Conservation (phyloP, 2,113 vertebrate genomes). For the Cryptomyrus ogoouensis region DNA sequence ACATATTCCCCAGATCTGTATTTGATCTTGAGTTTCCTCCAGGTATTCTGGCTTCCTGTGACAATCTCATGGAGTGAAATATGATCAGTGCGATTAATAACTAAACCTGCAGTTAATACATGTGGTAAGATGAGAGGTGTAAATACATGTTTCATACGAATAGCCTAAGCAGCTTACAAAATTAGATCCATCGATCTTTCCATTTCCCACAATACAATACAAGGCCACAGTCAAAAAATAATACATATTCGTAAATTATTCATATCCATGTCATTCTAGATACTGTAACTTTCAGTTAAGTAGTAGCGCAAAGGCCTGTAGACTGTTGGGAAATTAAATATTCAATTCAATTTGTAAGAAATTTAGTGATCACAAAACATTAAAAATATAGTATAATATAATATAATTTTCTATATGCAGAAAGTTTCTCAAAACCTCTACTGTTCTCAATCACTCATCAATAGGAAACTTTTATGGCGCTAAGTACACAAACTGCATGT, state of each 20-base stretch:
- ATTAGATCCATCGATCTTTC: not conserved
- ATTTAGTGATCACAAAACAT: not conserved
- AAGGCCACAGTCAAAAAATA: not conserved
- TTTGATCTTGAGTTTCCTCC: not conserved
- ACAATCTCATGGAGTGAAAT: not conserved
- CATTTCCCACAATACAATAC: not conserved
- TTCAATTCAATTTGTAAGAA: not conserved
- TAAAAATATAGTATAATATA: not conserved
- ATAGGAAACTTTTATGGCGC: not conserved
- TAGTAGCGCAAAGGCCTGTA: not conserved
- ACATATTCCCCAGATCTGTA: not conserved
- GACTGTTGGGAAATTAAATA: not conserved
- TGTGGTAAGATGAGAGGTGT: not conserved
- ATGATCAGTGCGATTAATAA: not conserved
- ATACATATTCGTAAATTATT: not conserved
- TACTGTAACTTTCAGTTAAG: not conserved
- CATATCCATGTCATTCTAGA: not conserved
- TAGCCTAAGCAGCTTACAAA: not conserved
- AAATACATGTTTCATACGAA: not conserved
- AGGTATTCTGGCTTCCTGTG: not conserved
- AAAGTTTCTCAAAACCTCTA: not conserved
- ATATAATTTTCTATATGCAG: not conserved
- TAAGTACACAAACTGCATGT: not conserved
- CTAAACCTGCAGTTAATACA: not conserved
- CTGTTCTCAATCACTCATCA: not conserved